Evolutionary conservation across 2,797 vertebrate species (phyloP).

Genomic region (Manis pentadactyla): DNA sequence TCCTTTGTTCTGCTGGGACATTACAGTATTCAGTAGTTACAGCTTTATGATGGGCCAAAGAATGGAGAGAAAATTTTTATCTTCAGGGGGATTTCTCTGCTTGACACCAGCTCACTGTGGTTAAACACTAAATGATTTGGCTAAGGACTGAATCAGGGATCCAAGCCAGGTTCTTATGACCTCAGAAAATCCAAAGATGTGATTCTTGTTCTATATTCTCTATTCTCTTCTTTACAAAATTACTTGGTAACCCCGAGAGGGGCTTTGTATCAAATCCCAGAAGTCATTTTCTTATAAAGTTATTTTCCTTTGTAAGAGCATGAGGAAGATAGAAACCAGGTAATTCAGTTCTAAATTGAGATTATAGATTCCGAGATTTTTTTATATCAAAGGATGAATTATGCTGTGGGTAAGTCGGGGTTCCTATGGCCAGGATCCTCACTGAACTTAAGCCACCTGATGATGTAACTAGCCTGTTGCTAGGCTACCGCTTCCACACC

Average conservation of each 20-base stretch:
- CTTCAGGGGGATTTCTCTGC: background rate
- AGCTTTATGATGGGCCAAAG: background rate
- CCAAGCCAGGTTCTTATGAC: background rate
- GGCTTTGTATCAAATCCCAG: background rate
- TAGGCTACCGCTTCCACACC: no score
- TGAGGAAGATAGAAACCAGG: background rate
- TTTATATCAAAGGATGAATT: background rate
- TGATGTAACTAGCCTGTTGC: no score
- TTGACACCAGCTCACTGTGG: background rate
- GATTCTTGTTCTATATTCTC: background rate
- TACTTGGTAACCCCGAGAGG: background rate
- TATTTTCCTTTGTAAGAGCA: constrained; percentile 54
- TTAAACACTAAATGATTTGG: background rate
- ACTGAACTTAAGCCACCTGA: no score
- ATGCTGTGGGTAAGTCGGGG: no score
- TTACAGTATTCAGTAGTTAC: background rate
- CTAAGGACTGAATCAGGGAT: background rate
- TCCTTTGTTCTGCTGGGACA: background rate
- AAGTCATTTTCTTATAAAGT: background rate
- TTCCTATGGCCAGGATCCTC: no score
- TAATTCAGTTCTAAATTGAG: constrained; percentile 2
- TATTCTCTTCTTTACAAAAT: background rate
- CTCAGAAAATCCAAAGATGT: constrained; percentile 13
- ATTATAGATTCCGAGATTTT: background rate
- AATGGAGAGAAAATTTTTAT: background rate